Base-by-base conservation (phyloP, 2,797 vertebrate species). In the Odontamblyopus lacepedii region DNA sequence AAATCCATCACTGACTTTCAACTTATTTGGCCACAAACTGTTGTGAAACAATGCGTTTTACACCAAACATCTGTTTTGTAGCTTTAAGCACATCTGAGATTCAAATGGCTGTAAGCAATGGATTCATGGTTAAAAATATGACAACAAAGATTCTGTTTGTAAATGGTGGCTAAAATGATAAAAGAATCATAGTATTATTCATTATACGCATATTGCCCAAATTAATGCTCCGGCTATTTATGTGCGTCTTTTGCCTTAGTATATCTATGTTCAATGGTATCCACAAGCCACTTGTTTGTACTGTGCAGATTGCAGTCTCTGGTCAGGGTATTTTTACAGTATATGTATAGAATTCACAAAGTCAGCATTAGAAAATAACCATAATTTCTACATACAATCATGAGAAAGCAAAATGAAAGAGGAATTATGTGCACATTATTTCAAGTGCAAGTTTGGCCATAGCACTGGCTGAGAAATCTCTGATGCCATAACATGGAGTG, bases 241-340 rank as follows among this genome's bases (percentile, higher is more conserved):
- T 89, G 84, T 90, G 64, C 80, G 89, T 90, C 80, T 74, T 89
- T 86, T 85, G 79, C 83, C 85, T 90, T 55, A 86, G 81, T 90
- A 89, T 89, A 86, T 85, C 77, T 75, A 74, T 91, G 87, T 89
- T 84, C 77, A 82, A 83, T 69, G 18, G 78, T 82, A 86, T 85
- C 78, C 85, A 83, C 71, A 76, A 86, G 79, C 70, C 85, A 84
- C 90, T 84, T 86, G 89, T 90, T 91, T 90, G 88, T 90, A 90
- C 72, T 56, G 83, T 85, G 91, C 88, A 81, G 75, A 88, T 81
- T 75, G 80, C 89, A 89, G 87, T 87, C 85, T 84, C 81, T 78
- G 78, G 88, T 87, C 86, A 85, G 88, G 86, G 80, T 87, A 79
- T 88, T 88, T 85, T 74, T 81, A 85, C 77, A 30, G 72, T 68